phyloP scores from a whole-genome alignment of 2,888 invertebrate genomes.

The Galerucella pusilla region DNA sequence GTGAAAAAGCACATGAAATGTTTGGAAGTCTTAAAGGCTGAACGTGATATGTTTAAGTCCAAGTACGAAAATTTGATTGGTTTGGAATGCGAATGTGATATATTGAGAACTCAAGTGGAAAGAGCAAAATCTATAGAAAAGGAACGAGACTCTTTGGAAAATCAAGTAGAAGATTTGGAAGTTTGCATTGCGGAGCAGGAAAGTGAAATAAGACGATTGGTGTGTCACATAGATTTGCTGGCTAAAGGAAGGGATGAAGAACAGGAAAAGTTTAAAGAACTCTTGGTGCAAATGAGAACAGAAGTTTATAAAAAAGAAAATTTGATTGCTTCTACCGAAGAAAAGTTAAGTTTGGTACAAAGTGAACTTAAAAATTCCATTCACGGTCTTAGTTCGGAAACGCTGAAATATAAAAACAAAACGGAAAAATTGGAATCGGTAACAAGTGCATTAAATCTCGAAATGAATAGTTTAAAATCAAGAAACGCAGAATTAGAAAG shows the following conservation, averaged over 20 bases:
- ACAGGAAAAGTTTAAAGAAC: constrained; percentile 59
- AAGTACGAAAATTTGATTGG: constrained; percentile 58
- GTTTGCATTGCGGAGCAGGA: constrained; percentile 70
- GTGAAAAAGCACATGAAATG: constrained; percentile 50
- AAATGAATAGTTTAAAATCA: constrained; percentile 28
- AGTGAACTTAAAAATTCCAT: constrained; percentile 58
- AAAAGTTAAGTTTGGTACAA: constrained; percentile 58
- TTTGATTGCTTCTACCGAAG: constrained; percentile 57
- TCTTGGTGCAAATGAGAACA: constrained; percentile 55
- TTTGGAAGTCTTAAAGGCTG: constrained; percentile 57
- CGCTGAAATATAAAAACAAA: constrained; percentile 49
- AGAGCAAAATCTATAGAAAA: constrained; percentile 61
- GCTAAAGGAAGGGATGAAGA: constrained; percentile 59
- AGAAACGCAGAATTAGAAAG: constrained; percentile 27
- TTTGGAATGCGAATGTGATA: constrained; percentile 57
- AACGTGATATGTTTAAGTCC: constrained; percentile 60
- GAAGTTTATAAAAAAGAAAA: constrained; percentile 59
- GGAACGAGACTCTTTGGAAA: constrained; percentile 66
- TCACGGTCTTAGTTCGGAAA: constrained; percentile 56
- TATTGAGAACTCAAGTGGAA: constrained; percentile 56
- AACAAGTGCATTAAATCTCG: not conserved
- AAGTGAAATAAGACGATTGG: constrained; percentile 69
- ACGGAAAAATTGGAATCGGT: constrained; percentile 44
- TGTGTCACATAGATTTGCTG: constrained; percentile 68
- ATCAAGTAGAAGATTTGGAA: constrained; percentile 69